Percentiles rank a stretch among this genome's conserved stretches.
These are phyloP conservation scores for Stenolophus ochropezus DNA, from an alignment of 2,888 invertebrate genomes.

Conservation along the genomic window DNA sequence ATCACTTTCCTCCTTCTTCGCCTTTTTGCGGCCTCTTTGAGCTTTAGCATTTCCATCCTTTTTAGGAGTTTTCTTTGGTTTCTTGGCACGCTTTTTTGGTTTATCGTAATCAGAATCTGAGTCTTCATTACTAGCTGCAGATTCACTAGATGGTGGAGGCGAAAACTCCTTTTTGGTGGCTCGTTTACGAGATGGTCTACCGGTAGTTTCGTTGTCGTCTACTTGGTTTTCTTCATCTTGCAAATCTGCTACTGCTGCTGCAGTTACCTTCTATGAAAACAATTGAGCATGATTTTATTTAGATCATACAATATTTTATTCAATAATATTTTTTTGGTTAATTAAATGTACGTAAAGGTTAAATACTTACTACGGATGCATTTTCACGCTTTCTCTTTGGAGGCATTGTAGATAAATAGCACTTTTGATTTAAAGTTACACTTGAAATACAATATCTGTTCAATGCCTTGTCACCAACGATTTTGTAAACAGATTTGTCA, in stretches of 20 bases:
- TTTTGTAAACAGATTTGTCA: conserved; percentile 41
- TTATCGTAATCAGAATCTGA: neutral
- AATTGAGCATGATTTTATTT: neutral
- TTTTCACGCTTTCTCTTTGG: conserved; percentile 47
- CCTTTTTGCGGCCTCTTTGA: conserved; percentile 64
- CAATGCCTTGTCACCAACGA: neutral
- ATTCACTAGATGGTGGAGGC: conserved; percentile 62
- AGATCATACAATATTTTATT: neutral
- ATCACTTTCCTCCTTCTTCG: conserved; percentile 60
- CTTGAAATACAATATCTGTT: neutral
- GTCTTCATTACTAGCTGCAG: conserved; percentile 63
- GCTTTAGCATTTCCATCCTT: conserved; percentile 65
- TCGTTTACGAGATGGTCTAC: conserved; percentile 68
- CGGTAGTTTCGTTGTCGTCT: conserved; percentile 67
- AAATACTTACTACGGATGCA: conserved; percentile 22
- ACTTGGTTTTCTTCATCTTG: conserved; percentile 20
- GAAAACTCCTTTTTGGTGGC: conserved; percentile 67
- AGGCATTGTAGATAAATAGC: conserved; percentile 31
- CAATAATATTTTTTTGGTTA: too few species aligned
- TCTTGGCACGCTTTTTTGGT: conserved; percentile 62
- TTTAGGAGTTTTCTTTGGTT: conserved; percentile 62
- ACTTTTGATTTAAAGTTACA: neutral
- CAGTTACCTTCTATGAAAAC: conserved; percentile 20
- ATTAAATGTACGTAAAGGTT: conserved; percentile 43
- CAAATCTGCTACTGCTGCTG: neutral